A percentile compares a stretch with the other conserved stretches of the same genome.
Conservation (phyloP, 2,888 invertebrate genomes). For the Trichogramma dendrolimi region DNA sequence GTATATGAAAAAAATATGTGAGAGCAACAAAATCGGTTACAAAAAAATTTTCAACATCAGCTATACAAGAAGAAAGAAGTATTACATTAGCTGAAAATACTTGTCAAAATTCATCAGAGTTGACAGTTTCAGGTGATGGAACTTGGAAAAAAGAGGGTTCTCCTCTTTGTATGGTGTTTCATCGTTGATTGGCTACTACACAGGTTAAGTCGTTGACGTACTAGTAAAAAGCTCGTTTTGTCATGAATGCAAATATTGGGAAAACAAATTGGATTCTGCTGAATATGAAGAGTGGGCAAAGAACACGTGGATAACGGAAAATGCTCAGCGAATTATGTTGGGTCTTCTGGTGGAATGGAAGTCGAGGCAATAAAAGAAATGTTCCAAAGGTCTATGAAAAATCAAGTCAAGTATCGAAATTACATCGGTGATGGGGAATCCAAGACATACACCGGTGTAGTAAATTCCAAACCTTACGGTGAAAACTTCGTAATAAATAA, state of each 20-base stretch:
- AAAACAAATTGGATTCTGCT: conserved; percentile 25
- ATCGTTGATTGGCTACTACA: conserved; percentile 22
- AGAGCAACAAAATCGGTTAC: too few relatives aligned
- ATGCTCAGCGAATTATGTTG: conserved; percentile 27
- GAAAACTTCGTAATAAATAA: conserved; percentile 25
- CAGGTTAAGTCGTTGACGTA: conserved; percentile 23
- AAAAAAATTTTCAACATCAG: background rate
- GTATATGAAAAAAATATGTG: too few relatives aligned
- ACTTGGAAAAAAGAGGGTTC: conserved; percentile 25
- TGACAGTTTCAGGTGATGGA: conserved; percentile 22
- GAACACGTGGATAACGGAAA: conserved; percentile 23
- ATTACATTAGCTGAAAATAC: background rate
- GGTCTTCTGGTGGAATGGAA: conserved; percentile 30
- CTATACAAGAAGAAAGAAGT: conserved; percentile 9
- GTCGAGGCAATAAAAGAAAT: conserved; percentile 25
- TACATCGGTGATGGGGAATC: conserved; percentile 32
- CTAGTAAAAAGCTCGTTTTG: conserved; percentile 26
- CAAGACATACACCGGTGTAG: conserved; percentile 22
- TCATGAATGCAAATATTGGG: conserved; percentile 23
- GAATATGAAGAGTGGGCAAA: conserved; percentile 31
- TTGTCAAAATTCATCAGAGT: conserved; percentile 2
- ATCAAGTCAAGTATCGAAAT: conserved; percentile 22
- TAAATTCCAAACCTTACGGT: conserved; percentile 29
- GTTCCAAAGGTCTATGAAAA: conserved; percentile 27
- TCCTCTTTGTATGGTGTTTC: conserved; percentile 24